Base-by-base conservation (phyloP, 2,113 vertebrate species). In the Siniperca knerii region DNA sequence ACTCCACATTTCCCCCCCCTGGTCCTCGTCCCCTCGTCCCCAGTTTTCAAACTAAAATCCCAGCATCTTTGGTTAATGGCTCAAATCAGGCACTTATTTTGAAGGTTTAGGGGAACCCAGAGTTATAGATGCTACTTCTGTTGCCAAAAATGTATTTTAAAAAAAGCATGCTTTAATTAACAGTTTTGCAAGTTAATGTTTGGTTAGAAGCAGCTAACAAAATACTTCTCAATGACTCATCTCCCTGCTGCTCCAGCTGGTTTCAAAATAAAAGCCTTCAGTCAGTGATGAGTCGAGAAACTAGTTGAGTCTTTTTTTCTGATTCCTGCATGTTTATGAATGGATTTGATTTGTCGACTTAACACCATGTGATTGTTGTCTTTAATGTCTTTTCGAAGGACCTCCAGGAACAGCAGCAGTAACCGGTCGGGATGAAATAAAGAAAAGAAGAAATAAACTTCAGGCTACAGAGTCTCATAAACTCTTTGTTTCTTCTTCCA, bases 191-290 rank as follows among this genome's bases (percentile, higher is more conserved):
- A 33, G 60, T 35, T 21, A 52, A 15, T 23, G 48, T 74, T 23
- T 54, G 13, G 23, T 44, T 21, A 33, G 2, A 8, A 62, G 35
- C 33, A 44, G 44, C 40, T 5, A n/a, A 54, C n/a, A 48, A 25
- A 77, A 25, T 8, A 5, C 33, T 42, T 25, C 10, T 75, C 4
- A 18, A 15, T 6, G 23, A 54, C 8, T 33, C 58, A 8, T 2
- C 16, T 61, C 13, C 44, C 42, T 64, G 61, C 60, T 6, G 72
- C 42, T 58, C 29, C 44, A 25, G 42, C 44, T 0, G 3, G 1
- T 54, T 80, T 83, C 82, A 79, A 66, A 77, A 66, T 87, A 81
- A 90, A 85, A 85, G 72, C 42, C 33, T 50, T 8, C 0, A 54
- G 20, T 62, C 0, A 37, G 35, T 37, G 35, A 0, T 37, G 35